Conservation (phyloP, 1,140 invertebrate species). For the Schlechtendalia chinensis region DNA sequence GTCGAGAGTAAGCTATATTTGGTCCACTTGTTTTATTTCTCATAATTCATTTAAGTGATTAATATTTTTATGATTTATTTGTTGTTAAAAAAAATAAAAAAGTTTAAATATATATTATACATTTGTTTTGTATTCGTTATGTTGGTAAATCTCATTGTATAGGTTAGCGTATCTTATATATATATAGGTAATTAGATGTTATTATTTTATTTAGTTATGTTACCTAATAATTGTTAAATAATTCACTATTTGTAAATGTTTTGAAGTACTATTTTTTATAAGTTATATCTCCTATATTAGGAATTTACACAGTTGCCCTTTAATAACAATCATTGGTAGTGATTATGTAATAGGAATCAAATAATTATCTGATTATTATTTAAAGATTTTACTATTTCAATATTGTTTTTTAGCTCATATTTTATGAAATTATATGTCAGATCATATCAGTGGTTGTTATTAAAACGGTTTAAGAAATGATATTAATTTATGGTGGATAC, state of each 20-base stretch:
- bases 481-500: neutral
- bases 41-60: neutral
- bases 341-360: constrained; percentile 7
- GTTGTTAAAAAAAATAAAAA: neutral
- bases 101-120: neutral
- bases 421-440: neutral
- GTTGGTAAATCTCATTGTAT: constrained; percentile 41
- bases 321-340: neutral
- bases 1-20: constrained; percentile 31
- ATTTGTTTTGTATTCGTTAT: constrained; percentile 41
- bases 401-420: constrained; percentile 25
- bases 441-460: constrained; percentile 22
- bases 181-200: constrained; percentile 32
- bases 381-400: constrained; percentile 16
- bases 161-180: constrained; percentile 24
- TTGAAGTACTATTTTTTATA: constrained; percentile 19
- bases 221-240: constrained; percentile 35
- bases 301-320: neutral
- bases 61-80: constrained; percentile 26
- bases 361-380: constrained; percentile 18
- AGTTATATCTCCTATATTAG: constrained; percentile 21
- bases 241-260: constrained; percentile 23
- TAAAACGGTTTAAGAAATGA: constrained; percentile 3
- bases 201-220: constrained; percentile 13
- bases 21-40: constrained; percentile 28